Evolutionary conservation across 2,113 vertebrate species (phyloP).

Genomic region (Apeltes quadracus): DNA sequence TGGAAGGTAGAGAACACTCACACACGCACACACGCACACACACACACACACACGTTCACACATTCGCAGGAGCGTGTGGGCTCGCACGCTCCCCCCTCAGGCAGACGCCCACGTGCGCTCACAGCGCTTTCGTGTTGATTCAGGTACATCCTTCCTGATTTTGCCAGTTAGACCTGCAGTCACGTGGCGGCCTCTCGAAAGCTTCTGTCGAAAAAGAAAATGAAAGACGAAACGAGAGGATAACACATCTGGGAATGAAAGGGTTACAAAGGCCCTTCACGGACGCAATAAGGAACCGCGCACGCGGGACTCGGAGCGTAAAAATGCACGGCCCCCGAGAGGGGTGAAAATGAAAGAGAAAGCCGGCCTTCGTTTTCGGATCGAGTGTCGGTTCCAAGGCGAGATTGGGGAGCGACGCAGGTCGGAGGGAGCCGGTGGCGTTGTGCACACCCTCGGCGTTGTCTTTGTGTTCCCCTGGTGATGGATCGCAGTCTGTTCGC

Average conservation of each 20-base stretch:
- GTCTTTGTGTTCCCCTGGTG: too few relatives aligned
- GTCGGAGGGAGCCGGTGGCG: conserved; percentile 62
- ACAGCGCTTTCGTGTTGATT: conserved; percentile 78
- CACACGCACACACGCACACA: not conserved
- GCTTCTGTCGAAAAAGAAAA: conserved; percentile 26
- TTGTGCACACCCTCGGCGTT: conserved; percentile 44
- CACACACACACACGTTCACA: not conserved
- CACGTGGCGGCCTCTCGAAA: conserved; percentile 43
- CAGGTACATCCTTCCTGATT: conserved; percentile 82
- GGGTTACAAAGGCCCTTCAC: not conserved
- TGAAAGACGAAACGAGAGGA: not conserved
- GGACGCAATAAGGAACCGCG: not conserved
- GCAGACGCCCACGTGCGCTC: conserved; percentile 16
- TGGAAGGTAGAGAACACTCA: not conserved
- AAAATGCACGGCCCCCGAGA: not conserved
- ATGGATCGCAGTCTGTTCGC: too few relatives aligned
- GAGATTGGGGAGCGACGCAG: conserved; percentile 33
- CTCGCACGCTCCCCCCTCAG: not conserved
- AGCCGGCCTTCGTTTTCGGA: not conserved
- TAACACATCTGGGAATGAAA: not conserved
- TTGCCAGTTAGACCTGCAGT: conserved; percentile 64
- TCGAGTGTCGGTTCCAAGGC: conserved; percentile 17
- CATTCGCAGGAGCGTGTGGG: not conserved
- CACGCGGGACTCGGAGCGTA: not conserved
- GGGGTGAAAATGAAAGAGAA: conserved; percentile 42